Base-by-base conservation (phyloP, 1,140 invertebrate genomes). In the Pogonomyrmex californicus region DNA sequence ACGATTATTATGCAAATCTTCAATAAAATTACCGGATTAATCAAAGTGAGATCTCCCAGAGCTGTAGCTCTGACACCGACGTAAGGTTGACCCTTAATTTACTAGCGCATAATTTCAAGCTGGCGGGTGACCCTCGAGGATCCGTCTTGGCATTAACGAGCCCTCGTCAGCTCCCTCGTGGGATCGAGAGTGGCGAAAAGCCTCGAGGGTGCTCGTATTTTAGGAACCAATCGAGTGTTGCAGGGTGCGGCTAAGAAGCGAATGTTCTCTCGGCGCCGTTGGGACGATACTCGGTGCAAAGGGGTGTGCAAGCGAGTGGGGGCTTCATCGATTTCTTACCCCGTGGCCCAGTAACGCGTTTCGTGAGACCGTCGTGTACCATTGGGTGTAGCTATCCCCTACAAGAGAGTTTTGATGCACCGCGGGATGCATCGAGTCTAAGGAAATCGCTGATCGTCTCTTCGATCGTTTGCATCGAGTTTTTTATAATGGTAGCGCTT, bases 281-380 rank as follows among this genome's bases (percentile, higher is more conserved):
- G 88, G 82, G 36, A 51, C 68, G 66, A 58, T 14, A 47, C 79
- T 56, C 78, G 70, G 85, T 86, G 66, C 75, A 66, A 68, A 62
- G 82, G 33, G 75, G 58, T 49, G 41, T 12, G 3, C 36, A 51
- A 47, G 47, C 41, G 90, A 85, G 91, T 91, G 93, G 93, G 91
- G 89, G 94, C 94, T 94, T 95, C 91, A 95, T 95, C 94, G 94
- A 95, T 95, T 94, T 94, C 94, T 94, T 94, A 93, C 92, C 90
- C 93, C 90, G 93, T 95, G 92, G 91, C 93, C 93, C 91, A 95
- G 93, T 94, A 94, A 95, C 94, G 91, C 86, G 79, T 91, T 88
- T 92, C 76, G 87, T 89, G 83, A 76, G 87, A 88, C 56, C 33
- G 51, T 23, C 62, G 76, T 70, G 73, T 82, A 68, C 79, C 65